A percentile compares a stretch with the other conserved stretches of the same genome.
phyloP scores from a whole-genome alignment of 2,888 invertebrate species.

The Oscheius sp. region DNA sequence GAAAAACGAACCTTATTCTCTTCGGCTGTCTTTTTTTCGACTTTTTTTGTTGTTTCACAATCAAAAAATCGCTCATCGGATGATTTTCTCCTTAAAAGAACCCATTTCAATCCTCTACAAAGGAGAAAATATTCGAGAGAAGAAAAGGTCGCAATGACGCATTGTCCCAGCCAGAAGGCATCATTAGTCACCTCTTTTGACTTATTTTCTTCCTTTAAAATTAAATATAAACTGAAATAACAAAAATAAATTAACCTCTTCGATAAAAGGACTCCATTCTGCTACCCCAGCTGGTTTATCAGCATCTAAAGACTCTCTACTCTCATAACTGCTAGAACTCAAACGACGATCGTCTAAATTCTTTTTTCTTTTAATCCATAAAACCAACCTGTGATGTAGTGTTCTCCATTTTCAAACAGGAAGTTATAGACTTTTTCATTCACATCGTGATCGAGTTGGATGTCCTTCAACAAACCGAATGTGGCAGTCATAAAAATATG shows the following conservation, averaged over 20 bases:
- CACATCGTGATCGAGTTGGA: neutral
- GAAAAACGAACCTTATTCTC: neutral
- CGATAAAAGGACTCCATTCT: conserved; percentile 19
- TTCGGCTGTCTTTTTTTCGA: conserved; percentile 1
- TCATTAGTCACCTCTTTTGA: neutral
- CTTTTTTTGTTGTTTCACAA: neutral
- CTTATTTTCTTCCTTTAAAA: neutral
- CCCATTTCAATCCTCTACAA: conserved; percentile 6
- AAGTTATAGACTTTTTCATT: neutral
- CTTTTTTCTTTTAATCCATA: neutral
- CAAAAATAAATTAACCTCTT: neutral
- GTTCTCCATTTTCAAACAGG: neutral
- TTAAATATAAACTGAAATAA: neutral
- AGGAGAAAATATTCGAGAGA: conserved; percentile 18
- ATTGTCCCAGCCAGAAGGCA: conserved; percentile 2
- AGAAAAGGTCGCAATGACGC: conserved; percentile 11
- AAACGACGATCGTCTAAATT: neutral
- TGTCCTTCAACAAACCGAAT: neutral
- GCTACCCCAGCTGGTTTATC: conserved; percentile 27
- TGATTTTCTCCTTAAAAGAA: conserved; percentile 11
- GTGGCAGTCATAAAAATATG: conserved; percentile 4
- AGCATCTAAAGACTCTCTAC: conserved; percentile 22
- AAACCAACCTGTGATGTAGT: neutral
- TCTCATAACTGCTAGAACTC: conserved; percentile 11
- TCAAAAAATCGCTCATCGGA: conserved; percentile 3